A percentile compares a stretch with the other conserved stretches of the same genome.
Evolutionary conservation across 2,797 vertebrate genomes (phyloP).

Genomic region (Hypotaenidia philippensis): DNA sequence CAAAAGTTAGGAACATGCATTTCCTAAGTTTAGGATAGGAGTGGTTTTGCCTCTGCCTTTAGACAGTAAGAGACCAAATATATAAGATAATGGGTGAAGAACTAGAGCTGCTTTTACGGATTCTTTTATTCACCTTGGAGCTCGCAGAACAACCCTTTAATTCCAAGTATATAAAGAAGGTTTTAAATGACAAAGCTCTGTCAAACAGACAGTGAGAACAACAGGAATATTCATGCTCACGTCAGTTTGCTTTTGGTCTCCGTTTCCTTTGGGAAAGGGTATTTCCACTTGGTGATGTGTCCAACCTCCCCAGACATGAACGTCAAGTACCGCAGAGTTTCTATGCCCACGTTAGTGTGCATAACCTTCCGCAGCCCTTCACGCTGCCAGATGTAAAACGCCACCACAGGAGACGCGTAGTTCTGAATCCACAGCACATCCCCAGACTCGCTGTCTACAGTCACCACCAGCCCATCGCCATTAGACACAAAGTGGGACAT

Average conservation of each 20-base stretch:
- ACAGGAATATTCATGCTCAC: slow-evolving; percentile 79
- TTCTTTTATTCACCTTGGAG: neutral
- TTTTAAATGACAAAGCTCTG: neutral
- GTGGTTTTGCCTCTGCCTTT: neutral
- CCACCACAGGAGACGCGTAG: slow-evolving; percentile 96
- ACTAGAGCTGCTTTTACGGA: neutral
- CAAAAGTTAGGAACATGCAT: neutral
- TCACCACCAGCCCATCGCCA: slow-evolving; percentile 96
- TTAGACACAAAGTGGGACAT: slow-evolving; percentile 98
- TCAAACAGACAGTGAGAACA: neutral
- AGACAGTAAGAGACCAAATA: neutral
- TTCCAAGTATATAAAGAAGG: neutral
- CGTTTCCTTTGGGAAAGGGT: slow-evolving; percentile 94
- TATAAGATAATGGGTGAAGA: neutral
- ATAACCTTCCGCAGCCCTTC: slow-evolving; percentile 93
- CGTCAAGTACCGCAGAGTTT: slow-evolving; percentile 96
- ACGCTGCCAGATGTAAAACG: slow-evolving; percentile 96
- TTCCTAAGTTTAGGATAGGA: neutral
- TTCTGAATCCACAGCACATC: slow-evolving; percentile 97
- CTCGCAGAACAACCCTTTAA: neutral
- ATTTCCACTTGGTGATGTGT: slow-evolving; percentile 98
- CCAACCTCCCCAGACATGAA: slow-evolving; percentile 97
- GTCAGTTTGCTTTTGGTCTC: slow-evolving; percentile 95
- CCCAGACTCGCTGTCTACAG: slow-evolving; percentile 95
- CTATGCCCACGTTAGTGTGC: slow-evolving; percentile 94